These are phyloP conservation scores for Pteronura brasiliensis DNA, from an alignment of 2,113 vertebrate species.

Conservation along the genomic window DNA sequence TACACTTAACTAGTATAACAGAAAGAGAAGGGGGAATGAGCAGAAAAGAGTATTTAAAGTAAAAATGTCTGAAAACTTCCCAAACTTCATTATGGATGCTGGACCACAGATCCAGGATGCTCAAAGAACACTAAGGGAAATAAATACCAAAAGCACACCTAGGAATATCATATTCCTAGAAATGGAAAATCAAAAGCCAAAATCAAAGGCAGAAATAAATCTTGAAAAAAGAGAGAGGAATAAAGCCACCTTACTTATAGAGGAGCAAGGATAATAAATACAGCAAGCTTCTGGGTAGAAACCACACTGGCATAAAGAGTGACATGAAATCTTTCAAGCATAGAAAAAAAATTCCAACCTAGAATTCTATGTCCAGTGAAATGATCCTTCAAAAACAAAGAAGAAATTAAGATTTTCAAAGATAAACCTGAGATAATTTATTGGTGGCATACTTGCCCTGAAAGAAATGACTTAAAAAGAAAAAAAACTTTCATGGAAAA, in stretches of 20 bases:
- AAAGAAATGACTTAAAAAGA: background rate
- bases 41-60: background rate
- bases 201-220: background rate
- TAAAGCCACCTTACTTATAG: background rate
- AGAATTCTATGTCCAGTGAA: background rate
- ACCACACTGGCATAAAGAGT: background rate
- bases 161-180: background rate
- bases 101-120: background rate
- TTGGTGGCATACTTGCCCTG: background rate
- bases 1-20: background rate
- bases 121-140: background rate
- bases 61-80: background rate
- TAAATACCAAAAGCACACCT: background rate
- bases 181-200: background rate
- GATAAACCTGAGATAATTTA: background rate
- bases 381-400: background rate
- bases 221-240: background rate
- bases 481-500: background rate
- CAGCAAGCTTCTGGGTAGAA: background rate
- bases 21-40: background rate
- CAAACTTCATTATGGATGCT: background rate
- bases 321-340: background rate
- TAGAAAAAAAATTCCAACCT: background rate
- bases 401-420: background rate
- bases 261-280: background rate